Conservation (phyloP, 2,888 invertebrate genomes). For the Meiosimyza platycephala region DNA sequence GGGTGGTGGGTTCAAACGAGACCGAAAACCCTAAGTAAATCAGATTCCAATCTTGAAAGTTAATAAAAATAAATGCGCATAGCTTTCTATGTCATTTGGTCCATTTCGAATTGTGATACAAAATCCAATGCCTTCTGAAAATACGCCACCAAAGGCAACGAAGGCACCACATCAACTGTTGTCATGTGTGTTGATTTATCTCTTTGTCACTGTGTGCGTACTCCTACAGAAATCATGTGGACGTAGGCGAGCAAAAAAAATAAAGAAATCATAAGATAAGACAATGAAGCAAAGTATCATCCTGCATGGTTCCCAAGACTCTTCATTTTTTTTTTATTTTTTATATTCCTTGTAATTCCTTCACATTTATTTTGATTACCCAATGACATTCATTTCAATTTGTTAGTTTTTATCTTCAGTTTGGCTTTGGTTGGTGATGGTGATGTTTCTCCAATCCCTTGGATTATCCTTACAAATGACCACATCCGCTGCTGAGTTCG, state of each 20-base stretch:
- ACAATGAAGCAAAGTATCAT: constrained; percentile 9
- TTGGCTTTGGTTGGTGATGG: constrained; percentile 21
- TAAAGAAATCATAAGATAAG: constrained; percentile 11
- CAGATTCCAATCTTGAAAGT: constrained; percentile 16
- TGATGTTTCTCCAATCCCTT: constrained; percentile 42
- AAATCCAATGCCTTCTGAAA: background rate
- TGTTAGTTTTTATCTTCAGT: constrained; percentile 53
- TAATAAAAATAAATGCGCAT: constrained; percentile 31
- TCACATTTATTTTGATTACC: constrained; percentile 66
- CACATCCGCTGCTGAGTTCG: constrained; percentile 28
- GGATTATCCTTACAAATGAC: constrained; percentile 42
- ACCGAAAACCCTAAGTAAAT: too few relatives aligned
- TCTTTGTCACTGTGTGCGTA: background rate
- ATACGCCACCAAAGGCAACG: background rate
- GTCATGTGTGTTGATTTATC: constrained; percentile 30
- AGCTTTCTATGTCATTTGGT: background rate
- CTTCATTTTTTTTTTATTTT: constrained; percentile 18
- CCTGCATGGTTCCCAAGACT: constrained; percentile 1
- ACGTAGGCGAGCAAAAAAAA: too few relatives aligned
- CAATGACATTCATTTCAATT: constrained; percentile 66
- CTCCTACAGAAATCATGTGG: too few relatives aligned
- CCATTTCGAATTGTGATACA: too few relatives aligned
- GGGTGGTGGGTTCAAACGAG: too few relatives aligned
- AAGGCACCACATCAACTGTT: background rate
- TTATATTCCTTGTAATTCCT: constrained; percentile 42